Evolutionary conservation across 2,888 invertebrate genomes (phyloP).

Genomic region (Watsonalla cultraria): DNA sequence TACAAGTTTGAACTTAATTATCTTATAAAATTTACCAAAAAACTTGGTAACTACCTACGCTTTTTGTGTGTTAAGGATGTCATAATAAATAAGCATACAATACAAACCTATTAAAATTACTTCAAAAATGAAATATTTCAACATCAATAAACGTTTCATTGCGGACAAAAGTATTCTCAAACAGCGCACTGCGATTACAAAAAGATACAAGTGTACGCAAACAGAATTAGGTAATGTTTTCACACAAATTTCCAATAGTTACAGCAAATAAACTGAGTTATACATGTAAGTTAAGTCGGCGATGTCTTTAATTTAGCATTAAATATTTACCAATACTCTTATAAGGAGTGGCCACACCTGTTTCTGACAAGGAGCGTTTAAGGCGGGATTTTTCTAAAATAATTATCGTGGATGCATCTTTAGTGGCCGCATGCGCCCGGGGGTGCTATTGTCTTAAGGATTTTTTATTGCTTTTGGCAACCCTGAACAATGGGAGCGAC

Average conservation of each 20-base stretch:
- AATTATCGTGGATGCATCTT: constrained; percentile 70
- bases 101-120: no score
- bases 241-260: constrained; percentile 2
- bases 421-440: constrained; percentile 62
- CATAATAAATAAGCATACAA: no score
- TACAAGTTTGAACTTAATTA: no score
- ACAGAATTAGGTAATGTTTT: constrained; percentile 1
- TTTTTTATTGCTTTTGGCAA: constrained; percentile 73
- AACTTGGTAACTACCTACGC: no score
- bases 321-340: constrained; percentile 28
- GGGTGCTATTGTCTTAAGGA: constrained; percentile 76
- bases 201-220: not conserved
- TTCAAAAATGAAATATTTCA: no score
- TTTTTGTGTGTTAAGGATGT: no score
- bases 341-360: constrained; percentile 59
- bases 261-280: not conserved
- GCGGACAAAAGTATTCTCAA: not conserved
- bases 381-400: constrained; percentile 68
- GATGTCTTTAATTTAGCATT: constrained; percentile 15
- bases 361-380: constrained; percentile 63
- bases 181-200: not conserved
- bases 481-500: constrained; percentile 69
- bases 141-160: not conserved
- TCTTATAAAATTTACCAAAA: no score
- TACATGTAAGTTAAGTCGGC: not conserved